Evolutionary conservation across 2,113 vertebrate genomes (phyloP), one percentile per base, ranked within the genome.

Genomic region (Cairina moschata): DNA sequence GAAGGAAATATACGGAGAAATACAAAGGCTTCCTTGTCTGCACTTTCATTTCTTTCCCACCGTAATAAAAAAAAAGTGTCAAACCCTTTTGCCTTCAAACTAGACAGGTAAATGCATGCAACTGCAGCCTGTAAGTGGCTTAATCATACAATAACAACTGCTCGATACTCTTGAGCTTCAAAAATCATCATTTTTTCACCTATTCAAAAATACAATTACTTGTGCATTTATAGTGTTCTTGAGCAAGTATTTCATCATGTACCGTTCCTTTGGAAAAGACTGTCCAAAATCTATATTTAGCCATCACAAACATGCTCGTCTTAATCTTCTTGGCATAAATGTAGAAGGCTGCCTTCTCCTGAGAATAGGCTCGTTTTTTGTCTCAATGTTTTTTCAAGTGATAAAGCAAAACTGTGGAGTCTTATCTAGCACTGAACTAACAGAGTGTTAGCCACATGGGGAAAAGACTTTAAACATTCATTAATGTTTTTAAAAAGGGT

Each of bases 301-400:
- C 92, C 93, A 83, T 94, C 72, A 93, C 74, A 96, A 96, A 91
- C 54, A 86, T 0, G 0, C 52, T 91, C 83, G 83, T 77, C 83
- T 95, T 97, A 97, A 96, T 98, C 91, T 96, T 97, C 84, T 93
- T 97, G 97, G 97, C 96, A 95, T 91, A 81, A 89, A 84, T 0
- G 23, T 94, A 87, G 91, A 95, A 93, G 68, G 74, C 90, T 96
- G 86, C 91, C 92, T 84, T 97, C 97, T 98, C 97, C 89, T 44
- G 94, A 96, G 96, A 97, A 93, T 83, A 68, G 56, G 75, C 68
- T 95, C 75, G 90, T 94, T 94, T 85, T 95, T 66, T 78, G 82
- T 95, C 93, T 96, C 96, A 96, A 93, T 88, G 74, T 97, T 97
- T 97, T 97, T 98, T 91, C 91, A 88, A 97, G 90, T 90, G 97